Conservation (phyloP, 2,797 vertebrate species). For the Scleropages formosus region DNA sequence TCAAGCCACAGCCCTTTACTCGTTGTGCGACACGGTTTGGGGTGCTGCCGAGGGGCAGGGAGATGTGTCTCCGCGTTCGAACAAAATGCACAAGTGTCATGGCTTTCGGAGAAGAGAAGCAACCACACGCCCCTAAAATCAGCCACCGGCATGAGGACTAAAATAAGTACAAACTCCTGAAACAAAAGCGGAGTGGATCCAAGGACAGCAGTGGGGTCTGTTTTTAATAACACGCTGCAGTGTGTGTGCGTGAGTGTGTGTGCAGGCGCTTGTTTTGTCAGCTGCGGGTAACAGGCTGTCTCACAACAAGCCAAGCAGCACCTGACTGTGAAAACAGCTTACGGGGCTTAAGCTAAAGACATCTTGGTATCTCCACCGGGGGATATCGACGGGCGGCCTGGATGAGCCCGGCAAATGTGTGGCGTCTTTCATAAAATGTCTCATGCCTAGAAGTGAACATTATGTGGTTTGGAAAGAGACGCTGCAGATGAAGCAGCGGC, state of each 20-base stretch:
- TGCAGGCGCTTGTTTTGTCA: constrained; percentile 24
- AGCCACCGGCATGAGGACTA: too few relatives aligned
- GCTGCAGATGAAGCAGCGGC: background rate
- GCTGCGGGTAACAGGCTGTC: constrained; percentile 3
- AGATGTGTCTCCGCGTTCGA: too few relatives aligned
- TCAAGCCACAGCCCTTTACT: too few relatives aligned
- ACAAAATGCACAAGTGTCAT: too few relatives aligned
- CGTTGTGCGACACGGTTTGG: too few relatives aligned
- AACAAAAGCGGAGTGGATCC: constrained; percentile 12
- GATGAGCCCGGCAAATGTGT: background rate
- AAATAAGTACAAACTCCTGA: constrained; percentile 14
- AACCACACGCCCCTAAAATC: too few relatives aligned
- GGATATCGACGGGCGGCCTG: background rate
- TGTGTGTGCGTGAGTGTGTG: background rate
- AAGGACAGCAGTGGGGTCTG: constrained; percentile 12
- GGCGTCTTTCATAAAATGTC: background rate
- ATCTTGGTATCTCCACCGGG: background rate
- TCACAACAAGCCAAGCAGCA: constrained; percentile 11
- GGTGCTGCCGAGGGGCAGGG: background rate
- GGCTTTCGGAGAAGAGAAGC: too few relatives aligned
- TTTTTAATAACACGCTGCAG: constrained; percentile 17
- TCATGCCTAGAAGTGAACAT: constrained; percentile 7
- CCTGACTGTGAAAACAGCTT: background rate
- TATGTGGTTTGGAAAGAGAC: background rate
- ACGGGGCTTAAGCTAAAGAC: constrained; percentile 7